Percentiles rank a stretch among this genome's conserved stretches.
phyloP scores from a whole-genome alignment of 2,888 invertebrate species.

The Dilophus febrilis region DNA sequence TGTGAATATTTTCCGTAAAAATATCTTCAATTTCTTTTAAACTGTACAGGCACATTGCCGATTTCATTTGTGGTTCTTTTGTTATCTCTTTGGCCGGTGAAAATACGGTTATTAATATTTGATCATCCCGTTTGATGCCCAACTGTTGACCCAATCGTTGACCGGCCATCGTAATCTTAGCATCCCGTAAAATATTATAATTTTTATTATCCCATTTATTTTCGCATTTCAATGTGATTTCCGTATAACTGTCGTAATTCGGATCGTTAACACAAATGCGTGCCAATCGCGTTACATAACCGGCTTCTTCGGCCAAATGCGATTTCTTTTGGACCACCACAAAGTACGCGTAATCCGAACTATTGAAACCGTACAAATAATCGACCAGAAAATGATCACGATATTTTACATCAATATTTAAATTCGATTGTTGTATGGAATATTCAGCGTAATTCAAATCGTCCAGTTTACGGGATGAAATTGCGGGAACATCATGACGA shows the following conservation, averaged over 20 bases:
- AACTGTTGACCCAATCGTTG: constrained; percentile 65
- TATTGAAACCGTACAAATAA: constrained; percentile 93
- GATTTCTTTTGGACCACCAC: constrained; percentile 88
- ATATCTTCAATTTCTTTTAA: constrained; percentile 77
- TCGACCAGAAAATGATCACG: constrained; percentile 89
- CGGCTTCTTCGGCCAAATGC: constrained; percentile 74
- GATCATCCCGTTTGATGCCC: constrained; percentile 60
- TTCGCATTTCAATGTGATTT: constrained; percentile 78
- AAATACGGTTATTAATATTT: constrained; percentile 75
- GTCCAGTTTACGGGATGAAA: constrained; percentile 69
- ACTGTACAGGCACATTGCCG: constrained; percentile 87
- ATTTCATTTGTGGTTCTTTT: constrained; percentile 63
- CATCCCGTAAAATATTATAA: constrained; percentile 88
- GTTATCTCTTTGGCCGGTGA: constrained; percentile 78
- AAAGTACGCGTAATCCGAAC: constrained; percentile 90
- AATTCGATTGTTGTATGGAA: constrained; percentile 70
- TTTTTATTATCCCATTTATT: constrained; percentile 15
- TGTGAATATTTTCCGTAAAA: constrained; percentile 92
- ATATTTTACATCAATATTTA: constrained; percentile 83
- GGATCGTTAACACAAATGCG: constrained; percentile 89
- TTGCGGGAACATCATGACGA: constrained; percentile 81
- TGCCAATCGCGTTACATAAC: constrained; percentile 77
- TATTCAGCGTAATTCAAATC: constrained; percentile 65
- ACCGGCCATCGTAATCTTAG: constrained; percentile 73
- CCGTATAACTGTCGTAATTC: constrained; percentile 92